phyloP scores from a whole-genome alignment of 2,888 invertebrate species.

The Parascotia fuliginaria region DNA sequence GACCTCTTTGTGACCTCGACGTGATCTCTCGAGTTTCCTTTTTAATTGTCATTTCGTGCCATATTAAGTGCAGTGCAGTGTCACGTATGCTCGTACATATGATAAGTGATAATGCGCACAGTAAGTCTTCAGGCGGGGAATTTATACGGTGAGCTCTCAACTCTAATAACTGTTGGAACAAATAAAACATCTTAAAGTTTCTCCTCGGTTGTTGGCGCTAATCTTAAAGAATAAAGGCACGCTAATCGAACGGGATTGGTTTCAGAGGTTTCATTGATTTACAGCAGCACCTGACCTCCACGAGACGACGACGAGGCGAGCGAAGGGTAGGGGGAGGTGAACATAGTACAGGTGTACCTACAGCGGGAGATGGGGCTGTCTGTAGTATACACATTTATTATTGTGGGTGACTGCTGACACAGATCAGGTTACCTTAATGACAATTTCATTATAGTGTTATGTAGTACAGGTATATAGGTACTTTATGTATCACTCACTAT shows the following conservation, averaged over 20 bases:
- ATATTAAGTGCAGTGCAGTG: too few relatives aligned
- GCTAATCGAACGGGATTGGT: conserved; percentile 60
- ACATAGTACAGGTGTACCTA: not conserved
- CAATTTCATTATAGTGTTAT: not conserved
- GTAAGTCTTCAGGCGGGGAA: too few relatives aligned
- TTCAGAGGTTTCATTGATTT: conserved; percentile 52
- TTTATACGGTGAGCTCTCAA: too few relatives aligned
- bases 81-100: too few relatives aligned
- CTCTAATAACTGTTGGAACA: too few relatives aligned
- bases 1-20: too few relatives aligned
- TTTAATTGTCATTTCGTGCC: too few relatives aligned
- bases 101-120: too few relatives aligned
- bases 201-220: not conserved
- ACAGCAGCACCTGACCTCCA: conserved; percentile 40
- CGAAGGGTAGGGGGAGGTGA: not conserved
- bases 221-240: conserved; percentile 2
- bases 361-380: not conserved
- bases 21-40: too few relatives aligned
- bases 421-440: not conserved
- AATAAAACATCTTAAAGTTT: too few relatives aligned
- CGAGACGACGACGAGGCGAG: not conserved
- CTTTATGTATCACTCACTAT: too few relatives aligned
- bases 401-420: not conserved
- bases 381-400: not conserved
- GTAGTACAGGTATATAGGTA: too few relatives aligned